Base-by-base conservation (phyloP, 2,797 vertebrate species). In the Lepidocolaptes lacrymiger region DNA sequence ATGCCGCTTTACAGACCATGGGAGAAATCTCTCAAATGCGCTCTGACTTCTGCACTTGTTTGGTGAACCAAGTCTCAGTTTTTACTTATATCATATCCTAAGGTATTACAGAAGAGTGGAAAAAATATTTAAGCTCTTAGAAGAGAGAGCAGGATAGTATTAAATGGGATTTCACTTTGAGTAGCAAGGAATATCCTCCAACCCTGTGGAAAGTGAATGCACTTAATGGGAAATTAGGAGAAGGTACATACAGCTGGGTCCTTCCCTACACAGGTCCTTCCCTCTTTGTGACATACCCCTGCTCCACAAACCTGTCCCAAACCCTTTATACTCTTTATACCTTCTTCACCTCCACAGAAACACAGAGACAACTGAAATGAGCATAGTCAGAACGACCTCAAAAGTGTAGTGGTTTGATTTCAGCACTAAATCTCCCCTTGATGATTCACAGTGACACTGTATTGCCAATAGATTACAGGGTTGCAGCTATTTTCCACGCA, bases 381-480 rank as follows among this genome's bases (percentile, higher is more conserved):
- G n/a, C 30, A 18, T 17, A 77, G 69, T 80, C 0, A 0, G 71
- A 94, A 88, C 32, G 39, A 55, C 26, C 32, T 93, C 55, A 4
- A 3, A 93, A 89, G 23, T n/a, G 43, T 72, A 51, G 43, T 63
- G 49, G 79, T 73, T 93, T 93, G 85, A 80, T 93, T 93, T 84
- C 5, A 8, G 55, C 67, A 55, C 52, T 93, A 86, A 90, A 88
- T 94, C 79, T 94, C 71, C 62, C 79, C 76, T 91, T 59, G 76
- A 82, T 1, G 9, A 56, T 76, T 94, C 48, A 64, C 48, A 61
- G 73, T 88, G 82, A 55, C 79, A 56, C 55, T 82, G 76, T 85
- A 90, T 93, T 84, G 89, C 89, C 83, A 81, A 82, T 64, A 94
- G 94, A 95, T 96, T 91, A 91, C 32, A 90, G 76, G 62, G 77